These are phyloP conservation scores for Poeciliopsis occidentalis DNA, from an alignment of 2,113 vertebrate genomes.

Conservation along the genomic window DNA sequence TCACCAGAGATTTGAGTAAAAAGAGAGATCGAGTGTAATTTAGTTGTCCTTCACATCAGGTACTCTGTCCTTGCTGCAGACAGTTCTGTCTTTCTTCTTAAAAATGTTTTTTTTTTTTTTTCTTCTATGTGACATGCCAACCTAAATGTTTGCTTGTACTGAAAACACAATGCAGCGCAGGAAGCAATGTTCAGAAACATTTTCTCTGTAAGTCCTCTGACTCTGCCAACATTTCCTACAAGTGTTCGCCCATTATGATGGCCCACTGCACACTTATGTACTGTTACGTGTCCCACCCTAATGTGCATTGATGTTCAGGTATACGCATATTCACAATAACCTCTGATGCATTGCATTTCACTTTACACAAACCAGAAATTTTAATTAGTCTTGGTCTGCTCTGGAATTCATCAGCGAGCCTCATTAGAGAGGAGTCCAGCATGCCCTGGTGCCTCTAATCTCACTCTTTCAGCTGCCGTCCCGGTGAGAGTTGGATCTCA, in stretches of 20 bases:
- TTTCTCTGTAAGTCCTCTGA: conserved; percentile 46
- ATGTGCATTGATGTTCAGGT: conserved; percentile 16
- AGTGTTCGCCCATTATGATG: conserved; percentile 23
- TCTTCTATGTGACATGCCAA: neutral
- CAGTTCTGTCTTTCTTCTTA: conserved; percentile 47
- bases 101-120: conserved; percentile 27
- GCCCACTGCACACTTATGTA: conserved; percentile 12
- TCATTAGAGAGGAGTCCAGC: conserved; percentile 57
- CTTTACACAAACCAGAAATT: conserved; percentile 32
- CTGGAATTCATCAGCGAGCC: conserved; percentile 50
- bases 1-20: too few relatives aligned
- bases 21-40: conserved; percentile 37
- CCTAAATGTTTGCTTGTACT: conserved; percentile 27
- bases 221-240: conserved; percentile 54
- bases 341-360: neutral
- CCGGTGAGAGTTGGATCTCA: conserved; percentile 46
- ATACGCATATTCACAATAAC: neutral
- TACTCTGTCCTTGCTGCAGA: conserved; percentile 58
- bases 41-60: conserved; percentile 65
- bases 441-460: conserved; percentile 49
- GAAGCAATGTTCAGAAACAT: conserved; percentile 26
- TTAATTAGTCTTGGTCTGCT: conserved; percentile 56
- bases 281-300: conserved; percentile 1
- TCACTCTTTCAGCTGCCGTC: conserved; percentile 35
- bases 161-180: conserved; percentile 27